phyloP scores from a whole-genome alignment of 2,888 invertebrate genomes.

The Gandaritis pyraliata region DNA sequence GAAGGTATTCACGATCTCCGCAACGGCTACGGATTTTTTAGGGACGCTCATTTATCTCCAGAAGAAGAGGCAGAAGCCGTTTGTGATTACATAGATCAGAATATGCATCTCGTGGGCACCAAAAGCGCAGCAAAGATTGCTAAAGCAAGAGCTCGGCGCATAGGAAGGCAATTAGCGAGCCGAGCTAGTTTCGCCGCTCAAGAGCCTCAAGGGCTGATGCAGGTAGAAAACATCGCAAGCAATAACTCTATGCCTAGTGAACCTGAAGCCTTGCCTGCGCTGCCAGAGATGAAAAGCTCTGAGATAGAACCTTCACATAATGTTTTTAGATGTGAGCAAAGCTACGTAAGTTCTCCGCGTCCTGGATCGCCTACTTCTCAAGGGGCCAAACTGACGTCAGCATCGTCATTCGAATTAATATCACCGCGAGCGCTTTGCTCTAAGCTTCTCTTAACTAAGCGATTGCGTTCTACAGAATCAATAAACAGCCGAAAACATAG shows the following conservation, averaged over 20 bases:
- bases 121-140: conserved; percentile 60
- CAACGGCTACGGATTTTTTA: conserved; percentile 72
- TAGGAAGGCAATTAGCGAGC: conserved; percentile 56
- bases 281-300: conserved; percentile 57
- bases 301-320: conserved; percentile 47
- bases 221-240: conserved; percentile 41
- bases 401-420: conserved; percentile 56
- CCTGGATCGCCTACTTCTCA: conserved; percentile 60
- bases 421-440: conserved; percentile 66
- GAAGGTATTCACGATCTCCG: conserved; percentile 72
- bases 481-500: conserved; percentile 42
- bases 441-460: conserved; percentile 55
- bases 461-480: conserved; percentile 48
- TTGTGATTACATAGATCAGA: conserved; percentile 69
- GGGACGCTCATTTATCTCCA: conserved; percentile 68
- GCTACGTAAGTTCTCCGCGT: conserved; percentile 64
- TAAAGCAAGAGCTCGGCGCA: conserved; percentile 63
- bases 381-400: conserved; percentile 52
- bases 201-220: conserved; percentile 63
- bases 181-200: conserved; percentile 61
- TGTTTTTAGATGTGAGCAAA: conserved; percentile 62
- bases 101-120: conserved; percentile 59
- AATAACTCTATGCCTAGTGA: conserved; percentile 49
- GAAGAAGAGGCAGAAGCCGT: conserved; percentile 71
- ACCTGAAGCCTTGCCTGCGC: conserved; percentile 57